Percentiles rank a stretch among this genome's conserved stretches.
phyloP scores from a whole-genome alignment of 2,888 invertebrate genomes.

The Exephanes ischioxanthus region DNA sequence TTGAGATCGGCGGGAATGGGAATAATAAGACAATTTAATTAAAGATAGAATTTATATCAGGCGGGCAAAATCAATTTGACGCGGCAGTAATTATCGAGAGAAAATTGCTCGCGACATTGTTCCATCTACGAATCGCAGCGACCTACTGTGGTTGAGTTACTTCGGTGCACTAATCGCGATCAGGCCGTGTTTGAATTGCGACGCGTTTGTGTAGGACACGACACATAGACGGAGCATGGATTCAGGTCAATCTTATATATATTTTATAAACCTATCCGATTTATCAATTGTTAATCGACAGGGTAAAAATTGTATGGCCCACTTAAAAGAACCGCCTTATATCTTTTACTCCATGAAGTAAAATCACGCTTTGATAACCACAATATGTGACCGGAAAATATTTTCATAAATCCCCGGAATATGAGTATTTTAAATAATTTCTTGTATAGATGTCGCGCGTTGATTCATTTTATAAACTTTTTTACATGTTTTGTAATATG shows the following conservation, averaged over 20 bases:
- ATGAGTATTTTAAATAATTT: too few relatives aligned
- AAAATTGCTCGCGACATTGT: neutral
- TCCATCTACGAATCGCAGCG: neutral
- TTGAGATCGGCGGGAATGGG: neutral
- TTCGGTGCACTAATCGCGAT: conserved; percentile 21
- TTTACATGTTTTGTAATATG: too few relatives aligned
- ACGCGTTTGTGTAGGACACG: neutral
- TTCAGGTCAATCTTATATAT: neutral
- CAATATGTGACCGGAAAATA: too few relatives aligned
- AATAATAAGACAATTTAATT: conserved; percentile 4
- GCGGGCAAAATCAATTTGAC: neutral
- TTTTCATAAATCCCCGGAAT: too few relatives aligned
- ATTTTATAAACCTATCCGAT: neutral
- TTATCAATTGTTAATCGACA: neutral
- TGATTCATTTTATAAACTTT: too few relatives aligned
- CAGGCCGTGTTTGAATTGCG: conserved; percentile 6
- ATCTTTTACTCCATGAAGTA: neutral
- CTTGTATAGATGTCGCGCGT: too few relatives aligned
- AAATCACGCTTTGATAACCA: too few relatives aligned
- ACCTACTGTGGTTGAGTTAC: neutral
- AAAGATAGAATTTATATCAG: conserved; percentile 2
- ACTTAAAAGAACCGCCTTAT: neutral
- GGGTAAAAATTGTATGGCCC: neutral
- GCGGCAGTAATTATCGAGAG: neutral
- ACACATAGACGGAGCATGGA: neutral